phyloP scores from a whole-genome alignment of 2,797 vertebrate species.

The Zalophus californianus region DNA sequence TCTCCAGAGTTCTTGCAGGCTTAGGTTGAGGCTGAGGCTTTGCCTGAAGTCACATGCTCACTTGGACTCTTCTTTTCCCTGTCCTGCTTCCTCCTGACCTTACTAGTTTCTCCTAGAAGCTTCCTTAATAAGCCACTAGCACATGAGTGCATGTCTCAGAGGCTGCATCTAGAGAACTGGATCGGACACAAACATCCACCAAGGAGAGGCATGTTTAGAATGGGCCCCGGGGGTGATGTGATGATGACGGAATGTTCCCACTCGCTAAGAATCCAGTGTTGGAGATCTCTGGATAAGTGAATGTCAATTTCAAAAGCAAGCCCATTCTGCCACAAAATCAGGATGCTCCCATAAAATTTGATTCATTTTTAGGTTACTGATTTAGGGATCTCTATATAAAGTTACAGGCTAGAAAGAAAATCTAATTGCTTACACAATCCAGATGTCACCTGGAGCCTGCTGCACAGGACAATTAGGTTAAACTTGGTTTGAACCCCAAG shows the following conservation, averaged over 20 bases:
- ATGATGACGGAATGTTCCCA: neutral
- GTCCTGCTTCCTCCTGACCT: neutral
- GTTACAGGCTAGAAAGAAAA: neutral
- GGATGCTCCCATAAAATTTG: neutral
- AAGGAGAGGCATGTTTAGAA: neutral
- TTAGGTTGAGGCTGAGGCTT: neutral
- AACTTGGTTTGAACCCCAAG: neutral
- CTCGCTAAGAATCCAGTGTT: neutral
- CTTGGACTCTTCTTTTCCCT: neutral
- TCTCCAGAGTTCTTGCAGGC: neutral
- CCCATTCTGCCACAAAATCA: neutral
- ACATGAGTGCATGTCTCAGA: neutral
- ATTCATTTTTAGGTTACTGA: neutral
- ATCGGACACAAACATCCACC: neutral
- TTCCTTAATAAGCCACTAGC: neutral
- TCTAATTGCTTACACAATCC: neutral
- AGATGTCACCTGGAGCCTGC: neutral
- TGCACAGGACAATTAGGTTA: neutral
- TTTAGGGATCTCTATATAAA: neutral
- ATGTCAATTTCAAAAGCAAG: neutral
- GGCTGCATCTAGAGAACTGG: neutral
- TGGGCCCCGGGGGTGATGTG: neutral
- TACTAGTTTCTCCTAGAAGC: neutral
- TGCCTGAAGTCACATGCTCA: neutral
- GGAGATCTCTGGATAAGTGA: neutral